A percentile compares a stretch with the other conserved stretches of the same genome.
phyloP scores from a whole-genome alignment of 2,888 invertebrate genomes.

The Nineta flava region DNA sequence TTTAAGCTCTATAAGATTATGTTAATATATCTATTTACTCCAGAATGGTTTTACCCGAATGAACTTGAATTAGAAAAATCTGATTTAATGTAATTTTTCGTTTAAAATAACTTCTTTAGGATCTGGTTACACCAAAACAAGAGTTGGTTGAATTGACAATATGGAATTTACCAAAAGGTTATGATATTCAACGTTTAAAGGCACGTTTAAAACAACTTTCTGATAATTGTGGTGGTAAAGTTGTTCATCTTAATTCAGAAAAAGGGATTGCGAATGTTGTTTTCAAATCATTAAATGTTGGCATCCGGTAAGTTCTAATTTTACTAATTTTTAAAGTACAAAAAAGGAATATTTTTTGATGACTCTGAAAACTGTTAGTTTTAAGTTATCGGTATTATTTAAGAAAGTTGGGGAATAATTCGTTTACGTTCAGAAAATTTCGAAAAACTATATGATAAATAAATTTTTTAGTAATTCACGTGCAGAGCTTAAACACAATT shows the following conservation, averaged over 20 bases:
- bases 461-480: too few relatives aligned
- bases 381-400: too few relatives aligned
- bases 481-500: too few relatives aligned
- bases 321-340: not conserved
- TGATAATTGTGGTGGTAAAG: constrained; percentile 68
- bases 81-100: not conserved
- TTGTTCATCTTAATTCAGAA: constrained; percentile 36
- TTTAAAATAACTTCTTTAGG: not conserved
- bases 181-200: constrained; percentile 37
- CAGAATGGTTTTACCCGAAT: too few relatives aligned
- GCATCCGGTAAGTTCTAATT: constrained; percentile 39
- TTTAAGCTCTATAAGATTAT: too few relatives aligned
- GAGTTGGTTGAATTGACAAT: constrained; percentile 44
- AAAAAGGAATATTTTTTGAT: not conserved
- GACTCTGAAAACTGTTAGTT: too few relatives aligned
- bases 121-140: not conserved
- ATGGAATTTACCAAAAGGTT: constrained; percentile 46
- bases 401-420: too few relatives aligned
- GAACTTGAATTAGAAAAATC: too few relatives aligned
- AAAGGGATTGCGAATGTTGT: constrained; percentile 47
- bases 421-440: too few relatives aligned
- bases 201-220: constrained; percentile 51
- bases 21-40: too few relatives aligned
- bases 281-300: constrained; percentile 54
- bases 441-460: too few relatives aligned